phyloP scores from a whole-genome alignment of 2,888 invertebrate genomes.

The Plagodis dolabraria region DNA sequence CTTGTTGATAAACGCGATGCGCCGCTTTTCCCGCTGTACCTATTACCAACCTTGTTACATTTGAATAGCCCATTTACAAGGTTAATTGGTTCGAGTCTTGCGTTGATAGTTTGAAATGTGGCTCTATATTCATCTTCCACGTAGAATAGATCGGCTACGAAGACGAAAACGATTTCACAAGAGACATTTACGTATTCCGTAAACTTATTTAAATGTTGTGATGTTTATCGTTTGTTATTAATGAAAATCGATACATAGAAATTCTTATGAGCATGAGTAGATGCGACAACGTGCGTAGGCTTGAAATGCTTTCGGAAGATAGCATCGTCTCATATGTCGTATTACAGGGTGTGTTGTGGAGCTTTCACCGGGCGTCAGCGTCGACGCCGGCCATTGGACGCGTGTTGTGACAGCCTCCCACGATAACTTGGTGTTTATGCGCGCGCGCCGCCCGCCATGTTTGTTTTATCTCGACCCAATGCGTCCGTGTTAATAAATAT shows the following conservation, averaged over 20 bases:
- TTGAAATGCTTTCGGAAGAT: constrained; percentile 67
- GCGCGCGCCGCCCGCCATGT: constrained; percentile 81
- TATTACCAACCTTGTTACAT: constrained; percentile 74
- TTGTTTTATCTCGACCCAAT: constrained; percentile 83
- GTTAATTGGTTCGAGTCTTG: constrained; percentile 63
- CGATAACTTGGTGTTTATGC: constrained; percentile 80
- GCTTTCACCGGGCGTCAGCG: constrained; percentile 78
- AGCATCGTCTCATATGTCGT: constrained; percentile 68
- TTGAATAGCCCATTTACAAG: constrained; percentile 70
- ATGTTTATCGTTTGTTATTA: constrained; percentile 44
- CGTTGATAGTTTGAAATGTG: constrained; percentile 54
- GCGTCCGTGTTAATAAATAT: constrained; percentile 82
- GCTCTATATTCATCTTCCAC: constrained; percentile 45
- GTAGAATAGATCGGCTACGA: constrained; percentile 22
- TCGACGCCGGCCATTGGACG: constrained; percentile 63
- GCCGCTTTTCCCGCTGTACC: constrained; percentile 60
- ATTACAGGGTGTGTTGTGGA: constrained; percentile 69
- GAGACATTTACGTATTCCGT: constrained; percentile 18
- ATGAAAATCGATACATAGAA: constrained; percentile 57
- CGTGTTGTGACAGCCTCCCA: constrained; percentile 84
- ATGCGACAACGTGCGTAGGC: constrained; percentile 67
- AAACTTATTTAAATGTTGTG: constrained; percentile 33
- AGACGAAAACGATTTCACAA: constrained; percentile 22
- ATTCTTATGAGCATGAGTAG: constrained; percentile 48
- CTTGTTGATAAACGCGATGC: constrained; percentile 71